Percentiles rank a stretch among this genome's conserved stretches.
These are phyloP conservation scores for Zosterops pallidus DNA, from an alignment of 2,113 vertebrate genomes.

Conservation along the genomic window DNA sequence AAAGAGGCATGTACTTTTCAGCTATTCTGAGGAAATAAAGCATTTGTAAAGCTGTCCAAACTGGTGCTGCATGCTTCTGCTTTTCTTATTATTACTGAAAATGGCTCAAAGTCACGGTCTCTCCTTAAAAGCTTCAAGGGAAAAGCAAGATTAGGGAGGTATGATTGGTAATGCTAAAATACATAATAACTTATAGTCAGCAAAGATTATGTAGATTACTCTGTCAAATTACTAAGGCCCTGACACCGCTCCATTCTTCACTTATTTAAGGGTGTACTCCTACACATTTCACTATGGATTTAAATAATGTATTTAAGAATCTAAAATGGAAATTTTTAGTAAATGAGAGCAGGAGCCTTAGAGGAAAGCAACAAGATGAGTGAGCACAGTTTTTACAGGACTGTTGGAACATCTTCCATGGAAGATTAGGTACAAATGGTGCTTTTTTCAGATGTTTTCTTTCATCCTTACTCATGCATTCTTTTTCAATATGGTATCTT, in stretches of 20 bases:
- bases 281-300: not conserved
- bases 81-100: not conserved
- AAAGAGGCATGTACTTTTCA: not conserved
- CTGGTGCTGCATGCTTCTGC: not conserved
- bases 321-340: not conserved
- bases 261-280: not conserved
- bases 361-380: not conserved
- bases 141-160: not conserved
- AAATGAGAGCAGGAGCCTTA: not conserved
- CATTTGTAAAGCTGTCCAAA: not conserved
- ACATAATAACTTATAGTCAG: not conserved
- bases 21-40: not conserved
- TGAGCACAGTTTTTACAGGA: not conserved
- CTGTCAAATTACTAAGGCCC: not conserved
- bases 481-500: not conserved
- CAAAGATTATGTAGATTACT: not conserved
- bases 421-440: not conserved
- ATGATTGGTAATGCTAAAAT: not conserved
- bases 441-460: not conserved
- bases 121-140: not conserved
- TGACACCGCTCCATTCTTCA: not conserved
- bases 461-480: not conserved
- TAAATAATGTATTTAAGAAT: not conserved
- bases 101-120: not conserved
- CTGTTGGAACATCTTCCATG: not conserved